phyloP scores from a whole-genome alignment of 2,797 vertebrate species.

The Pantherophis vulpinus region DNA sequence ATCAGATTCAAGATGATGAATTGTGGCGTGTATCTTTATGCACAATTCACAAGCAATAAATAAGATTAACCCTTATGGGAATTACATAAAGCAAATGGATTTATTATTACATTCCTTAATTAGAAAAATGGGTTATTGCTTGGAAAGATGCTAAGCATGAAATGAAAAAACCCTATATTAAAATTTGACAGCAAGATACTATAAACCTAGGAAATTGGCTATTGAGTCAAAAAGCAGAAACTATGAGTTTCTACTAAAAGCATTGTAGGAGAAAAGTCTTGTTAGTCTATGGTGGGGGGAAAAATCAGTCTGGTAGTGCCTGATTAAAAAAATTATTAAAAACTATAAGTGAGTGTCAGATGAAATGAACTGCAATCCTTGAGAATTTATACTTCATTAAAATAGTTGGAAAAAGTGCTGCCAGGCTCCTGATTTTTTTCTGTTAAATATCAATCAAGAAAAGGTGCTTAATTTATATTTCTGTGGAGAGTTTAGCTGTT shows the following conservation, averaged over 20 bases:
- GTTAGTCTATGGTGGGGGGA: neutral
- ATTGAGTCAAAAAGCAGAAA: neutral
- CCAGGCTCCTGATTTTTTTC: neutral
- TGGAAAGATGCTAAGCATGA: neutral
- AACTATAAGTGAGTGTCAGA: neutral
- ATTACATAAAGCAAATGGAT: constrained; percentile 5
- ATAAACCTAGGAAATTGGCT: neutral
- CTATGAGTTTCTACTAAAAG: neutral
- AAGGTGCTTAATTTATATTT: neutral
- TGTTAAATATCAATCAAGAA: neutral
- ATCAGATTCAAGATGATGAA: neutral
- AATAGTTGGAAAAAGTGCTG: neutral
- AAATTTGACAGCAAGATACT: neutral
- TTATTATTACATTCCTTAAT: neutral
- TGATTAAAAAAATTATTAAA: neutral
- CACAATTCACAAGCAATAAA: neutral
- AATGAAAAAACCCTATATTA: neutral
- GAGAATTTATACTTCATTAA: neutral
- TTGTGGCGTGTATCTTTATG: neutral
- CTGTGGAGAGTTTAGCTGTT: neutral
- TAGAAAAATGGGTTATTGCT: neutral
- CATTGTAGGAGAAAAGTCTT: neutral
- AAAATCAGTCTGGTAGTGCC: neutral
- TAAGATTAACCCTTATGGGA: neutral
- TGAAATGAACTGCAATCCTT: neutral